Evolutionary conservation across 2,113 vertebrate species (phyloP).

Genomic region (Phylloscopus trochiloides): DNA sequence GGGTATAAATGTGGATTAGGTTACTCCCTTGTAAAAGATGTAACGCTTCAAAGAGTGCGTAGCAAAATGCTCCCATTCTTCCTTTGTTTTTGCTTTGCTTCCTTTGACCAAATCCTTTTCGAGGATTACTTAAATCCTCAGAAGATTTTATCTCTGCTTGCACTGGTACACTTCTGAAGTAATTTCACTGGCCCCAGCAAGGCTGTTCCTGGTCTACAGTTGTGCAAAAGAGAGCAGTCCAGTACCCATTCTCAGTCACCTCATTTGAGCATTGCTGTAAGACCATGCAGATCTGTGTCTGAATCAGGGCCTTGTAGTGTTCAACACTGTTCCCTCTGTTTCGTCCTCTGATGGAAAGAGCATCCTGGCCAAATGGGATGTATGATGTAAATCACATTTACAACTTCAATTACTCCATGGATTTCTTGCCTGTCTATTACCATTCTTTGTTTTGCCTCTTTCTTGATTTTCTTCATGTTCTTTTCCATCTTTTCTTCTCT

Average conservation of each 20-base stretch:
- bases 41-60: background rate
- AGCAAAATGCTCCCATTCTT: background rate
- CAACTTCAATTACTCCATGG: background rate
- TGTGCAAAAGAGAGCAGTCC: background rate
- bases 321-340: background rate
- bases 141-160: background rate
- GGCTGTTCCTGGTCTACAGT: background rate
- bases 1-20: background rate
- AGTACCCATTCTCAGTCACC: background rate
- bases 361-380: background rate
- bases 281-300: background rate
- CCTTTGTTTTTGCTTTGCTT: slow-evolving; percentile 8
- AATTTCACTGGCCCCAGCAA: background rate
- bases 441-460: background rate
- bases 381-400: background rate
- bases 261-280: background rate
- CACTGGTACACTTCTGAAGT: background rate
- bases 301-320: background rate
- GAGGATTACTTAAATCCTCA: background rate
- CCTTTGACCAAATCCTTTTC: slow-evolving; percentile 7
- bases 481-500: background rate
- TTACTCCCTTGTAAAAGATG: background rate
- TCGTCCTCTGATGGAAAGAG: background rate
- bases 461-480: background rate
- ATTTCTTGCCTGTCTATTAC: background rate